Evolutionary conservation across 2,888 invertebrate species (phyloP).

Genomic region (Amaurobius ferox): DNA sequence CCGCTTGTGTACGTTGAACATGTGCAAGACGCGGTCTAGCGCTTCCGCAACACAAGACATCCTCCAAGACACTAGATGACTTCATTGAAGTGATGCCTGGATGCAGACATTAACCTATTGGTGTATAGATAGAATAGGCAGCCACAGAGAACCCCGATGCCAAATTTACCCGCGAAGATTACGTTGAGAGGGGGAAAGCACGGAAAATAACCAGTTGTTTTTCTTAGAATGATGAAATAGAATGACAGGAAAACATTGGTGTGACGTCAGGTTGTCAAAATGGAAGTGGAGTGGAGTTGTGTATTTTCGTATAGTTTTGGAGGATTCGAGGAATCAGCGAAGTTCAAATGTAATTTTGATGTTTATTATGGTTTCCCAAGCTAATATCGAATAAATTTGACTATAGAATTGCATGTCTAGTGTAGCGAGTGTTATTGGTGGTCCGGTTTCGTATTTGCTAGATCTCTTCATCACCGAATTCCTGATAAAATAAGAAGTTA

Average conservation of each 20-base stretch:
- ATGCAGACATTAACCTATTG: neutral
- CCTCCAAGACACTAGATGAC: neutral
- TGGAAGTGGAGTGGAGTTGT: neutral
- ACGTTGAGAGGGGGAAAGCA: neutral
- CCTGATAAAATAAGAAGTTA: too few species aligned
- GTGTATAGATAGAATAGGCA: slow-evolving; percentile 5
- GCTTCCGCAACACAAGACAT: neutral
- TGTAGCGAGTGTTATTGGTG: too few species aligned
- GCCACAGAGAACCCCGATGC: neutral
- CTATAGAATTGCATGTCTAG: too few species aligned
- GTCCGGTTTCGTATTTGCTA: too few species aligned
- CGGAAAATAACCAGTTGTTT: neutral
- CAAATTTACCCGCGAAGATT: neutral
- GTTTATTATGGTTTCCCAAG: too few species aligned
- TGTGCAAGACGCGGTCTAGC: too few species aligned
- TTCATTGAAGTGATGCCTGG: neutral
- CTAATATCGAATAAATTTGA: too few species aligned
- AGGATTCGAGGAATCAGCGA: too few species aligned
- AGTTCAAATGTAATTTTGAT: too few species aligned
- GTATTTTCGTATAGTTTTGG: too few species aligned
- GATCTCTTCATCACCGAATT: too few species aligned
- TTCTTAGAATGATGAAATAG: slow-evolving; percentile 2
- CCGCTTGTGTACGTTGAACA: too few species aligned
- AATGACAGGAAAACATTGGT: slow-evolving; percentile 1
- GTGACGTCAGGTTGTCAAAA: slow-evolving; percentile 8